These are phyloP conservation scores for Phaedon cochleariae DNA, from an alignment of 2,888 invertebrate genomes.

Conservation along the genomic window DNA sequence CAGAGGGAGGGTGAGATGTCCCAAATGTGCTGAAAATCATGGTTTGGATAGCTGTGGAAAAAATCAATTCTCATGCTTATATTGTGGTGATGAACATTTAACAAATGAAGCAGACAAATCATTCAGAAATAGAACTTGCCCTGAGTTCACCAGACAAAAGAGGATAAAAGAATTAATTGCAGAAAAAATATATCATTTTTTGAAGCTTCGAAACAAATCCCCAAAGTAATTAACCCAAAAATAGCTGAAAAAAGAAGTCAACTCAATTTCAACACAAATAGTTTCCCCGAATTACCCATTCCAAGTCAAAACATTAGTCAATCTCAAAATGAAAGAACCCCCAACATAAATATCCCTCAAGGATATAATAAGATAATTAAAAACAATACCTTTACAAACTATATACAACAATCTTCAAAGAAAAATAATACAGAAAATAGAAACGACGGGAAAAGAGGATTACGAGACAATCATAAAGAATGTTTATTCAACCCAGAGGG, in stretches of 20 bases:
- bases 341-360: not conserved
- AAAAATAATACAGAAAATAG: not conserved
- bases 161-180: not conserved
- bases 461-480: not conserved
- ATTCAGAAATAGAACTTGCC: not conserved
- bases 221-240: not conserved
- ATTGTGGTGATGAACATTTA: not conserved
- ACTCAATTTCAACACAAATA: not conserved
- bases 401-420: not conserved
- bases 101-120: constrained; percentile 2
- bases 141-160: not conserved
- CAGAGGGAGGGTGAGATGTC: constrained; percentile 1
- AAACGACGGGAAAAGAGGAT: not conserved
- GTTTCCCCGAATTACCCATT: not conserved
- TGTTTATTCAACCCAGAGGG: not conserved
- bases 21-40: constrained; percentile 7
- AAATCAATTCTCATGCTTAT: not conserved
- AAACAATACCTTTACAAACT: not conserved
- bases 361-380: not conserved
- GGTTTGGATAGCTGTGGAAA: not conserved
- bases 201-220: not conserved
- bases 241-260: not conserved
- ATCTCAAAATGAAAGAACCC: not conserved
- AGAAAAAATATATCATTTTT: not conserved
- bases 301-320: not conserved